These are phyloP conservation scores for Phalloptychus januarius DNA, from an alignment of 2,797 vertebrate species.

Conservation along the genomic window DNA sequence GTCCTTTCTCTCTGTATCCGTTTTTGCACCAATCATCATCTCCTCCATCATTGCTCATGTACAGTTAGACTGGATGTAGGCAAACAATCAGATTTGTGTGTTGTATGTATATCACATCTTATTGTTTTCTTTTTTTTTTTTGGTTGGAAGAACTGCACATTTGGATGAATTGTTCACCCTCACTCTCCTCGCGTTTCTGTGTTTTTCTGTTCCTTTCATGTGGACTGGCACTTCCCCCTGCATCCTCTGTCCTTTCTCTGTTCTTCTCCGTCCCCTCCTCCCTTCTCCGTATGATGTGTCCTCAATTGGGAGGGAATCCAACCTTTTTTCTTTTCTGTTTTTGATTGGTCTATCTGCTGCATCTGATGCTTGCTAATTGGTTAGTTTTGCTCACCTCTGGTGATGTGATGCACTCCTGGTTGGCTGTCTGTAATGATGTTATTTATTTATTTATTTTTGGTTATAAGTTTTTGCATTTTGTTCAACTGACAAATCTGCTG, in stretches of 20 bases:
- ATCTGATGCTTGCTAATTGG: conserved; percentile 86
- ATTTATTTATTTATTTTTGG: conserved; percentile 10
- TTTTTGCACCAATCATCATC: conserved; percentile 60
- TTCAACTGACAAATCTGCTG: conserved; percentile 76
- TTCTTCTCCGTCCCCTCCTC: conserved; percentile 52
- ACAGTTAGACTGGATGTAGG: conserved; percentile 62
- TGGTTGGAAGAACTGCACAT: conserved; percentile 67
- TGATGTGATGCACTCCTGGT: conserved; percentile 79
- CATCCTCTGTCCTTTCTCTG: conserved; percentile 70
- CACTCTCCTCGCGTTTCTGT: conserved; percentile 65
- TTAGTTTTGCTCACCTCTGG: conserved; percentile 80
- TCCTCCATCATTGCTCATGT: conserved; percentile 63
- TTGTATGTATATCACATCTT: conserved; percentile 62
- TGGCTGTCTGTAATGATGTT: conserved; percentile 80
- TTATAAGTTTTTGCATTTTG: conserved; percentile 73
- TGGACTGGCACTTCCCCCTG: conserved; percentile 79
- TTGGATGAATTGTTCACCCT: conserved; percentile 73
- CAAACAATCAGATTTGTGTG: conserved; percentile 56
- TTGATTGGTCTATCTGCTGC: conserved; percentile 82
- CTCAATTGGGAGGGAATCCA: conserved; percentile 78
- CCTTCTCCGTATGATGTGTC: conserved; percentile 75
- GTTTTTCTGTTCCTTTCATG: conserved; percentile 75
- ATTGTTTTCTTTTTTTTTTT: conserved; percentile 61
- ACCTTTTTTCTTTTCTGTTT: conserved; percentile 54
- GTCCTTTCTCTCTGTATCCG: conserved; percentile 32